Percentiles rank a stretch among this genome's conserved stretches.
Evolutionary conservation across 1,140 invertebrate genomes (phyloP).

Genomic region (Episyrphus balteatus): DNA sequence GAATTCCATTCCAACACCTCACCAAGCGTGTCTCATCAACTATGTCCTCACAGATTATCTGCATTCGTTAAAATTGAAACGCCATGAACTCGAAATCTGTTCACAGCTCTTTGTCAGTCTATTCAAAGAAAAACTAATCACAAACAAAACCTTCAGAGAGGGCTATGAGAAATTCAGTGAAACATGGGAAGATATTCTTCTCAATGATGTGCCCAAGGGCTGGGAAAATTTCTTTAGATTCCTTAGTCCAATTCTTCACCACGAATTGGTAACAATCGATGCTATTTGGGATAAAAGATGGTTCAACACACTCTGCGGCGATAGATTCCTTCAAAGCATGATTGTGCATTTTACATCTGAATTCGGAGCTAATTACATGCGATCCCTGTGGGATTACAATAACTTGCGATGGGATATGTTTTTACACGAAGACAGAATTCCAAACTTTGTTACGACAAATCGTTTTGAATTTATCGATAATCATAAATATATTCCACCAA

Average conservation of each 20-base stretch:
- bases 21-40: conserved; percentile 10
- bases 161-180: conserved; percentile 19
- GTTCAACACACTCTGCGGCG: conserved; percentile 9
- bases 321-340: conserved; percentile 26
- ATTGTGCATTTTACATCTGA: conserved; percentile 25
- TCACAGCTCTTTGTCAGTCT: conserved; percentile 19
- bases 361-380: conserved; percentile 23
- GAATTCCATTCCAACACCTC: conserved; percentile 14
- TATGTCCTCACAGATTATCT: conserved; percentile 23
- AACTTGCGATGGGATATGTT: conserved; percentile 24
- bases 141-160: conserved; percentile 13
- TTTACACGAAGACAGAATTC: conserved; percentile 19
- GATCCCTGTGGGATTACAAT: conserved; percentile 26
- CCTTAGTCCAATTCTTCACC: conserved; percentile 24
- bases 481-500: not conserved
- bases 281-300: conserved; percentile 27
- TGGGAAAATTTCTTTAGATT: conserved; percentile 32
- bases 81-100: conserved; percentile 16
- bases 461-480: conserved; percentile 22
- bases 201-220: conserved; percentile 26
- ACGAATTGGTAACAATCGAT: conserved; percentile 13
- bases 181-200: conserved; percentile 20
- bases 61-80: conserved; percentile 15
- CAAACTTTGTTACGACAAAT: conserved; percentile 18
- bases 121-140: conserved; percentile 16